phyloP scores from a whole-genome alignment of 2,797 vertebrate species.

The Leuciscus waleckii region DNA sequence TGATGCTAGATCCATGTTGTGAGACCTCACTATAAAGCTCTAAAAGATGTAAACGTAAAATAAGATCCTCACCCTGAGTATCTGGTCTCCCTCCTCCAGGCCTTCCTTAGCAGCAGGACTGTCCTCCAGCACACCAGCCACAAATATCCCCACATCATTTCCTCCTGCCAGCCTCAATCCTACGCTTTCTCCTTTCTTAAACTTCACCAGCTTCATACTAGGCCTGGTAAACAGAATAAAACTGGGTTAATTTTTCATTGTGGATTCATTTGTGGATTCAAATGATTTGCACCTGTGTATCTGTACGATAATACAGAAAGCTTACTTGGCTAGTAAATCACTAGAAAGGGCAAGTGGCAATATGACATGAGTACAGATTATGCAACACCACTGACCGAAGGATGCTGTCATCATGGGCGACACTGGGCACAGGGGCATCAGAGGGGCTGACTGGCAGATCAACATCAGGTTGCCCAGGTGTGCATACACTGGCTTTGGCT shows the following conservation, averaged over 20 bases:
- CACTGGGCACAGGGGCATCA: conserved; percentile 91
- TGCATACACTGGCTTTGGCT: conserved; percentile 96
- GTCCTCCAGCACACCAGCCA: conserved; percentile 95
- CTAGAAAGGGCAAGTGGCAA: background rate
- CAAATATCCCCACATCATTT: conserved; percentile 97
- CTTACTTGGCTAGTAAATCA: background rate
- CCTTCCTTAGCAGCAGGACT: conserved; percentile 98
- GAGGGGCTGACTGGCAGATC: conserved; percentile 97
- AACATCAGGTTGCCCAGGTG: conserved; percentile 97
- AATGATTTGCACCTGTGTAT: conserved; percentile 8
- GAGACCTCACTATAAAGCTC: background rate
- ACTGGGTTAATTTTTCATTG: background rate
- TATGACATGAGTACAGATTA: background rate
- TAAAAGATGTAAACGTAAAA: background rate
- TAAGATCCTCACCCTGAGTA: conserved; percentile 87
- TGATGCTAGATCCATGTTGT: background rate
- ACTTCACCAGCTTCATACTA: conserved; percentile 98
- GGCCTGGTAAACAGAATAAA: conserved; percentile 79
- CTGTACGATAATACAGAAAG: background rate
- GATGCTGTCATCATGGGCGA: conserved; percentile 92
- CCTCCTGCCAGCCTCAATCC: conserved; percentile 94
- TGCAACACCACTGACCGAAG: conserved; percentile 81
- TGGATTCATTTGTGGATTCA: background rate
- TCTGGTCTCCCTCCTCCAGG: conserved; percentile 96
- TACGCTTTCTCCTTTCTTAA: conserved; percentile 97